phyloP scores from a whole-genome alignment of 2,113 vertebrate species.

The Ancistrus triradiatus region DNA sequence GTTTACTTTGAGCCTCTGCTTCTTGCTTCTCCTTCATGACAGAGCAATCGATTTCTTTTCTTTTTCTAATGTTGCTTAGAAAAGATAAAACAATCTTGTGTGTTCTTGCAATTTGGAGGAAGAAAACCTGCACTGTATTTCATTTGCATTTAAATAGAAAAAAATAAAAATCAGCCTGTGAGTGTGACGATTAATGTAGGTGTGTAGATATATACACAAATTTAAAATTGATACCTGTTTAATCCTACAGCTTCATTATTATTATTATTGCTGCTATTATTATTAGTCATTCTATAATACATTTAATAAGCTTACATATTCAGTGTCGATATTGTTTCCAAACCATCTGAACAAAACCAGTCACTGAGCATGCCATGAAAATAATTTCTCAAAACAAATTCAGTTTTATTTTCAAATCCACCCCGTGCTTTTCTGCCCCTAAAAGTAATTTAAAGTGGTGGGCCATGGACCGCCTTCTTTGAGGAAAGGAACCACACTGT shows the following conservation, averaged over 20 bases:
- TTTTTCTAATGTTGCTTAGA: conserved; percentile 64
- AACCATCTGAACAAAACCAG: not conserved
- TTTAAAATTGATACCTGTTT: no score
- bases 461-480: conserved; percentile 50
- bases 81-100: conserved; percentile 58
- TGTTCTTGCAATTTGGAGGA: conserved; percentile 21
- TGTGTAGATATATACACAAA: no score
- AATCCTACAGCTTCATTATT: no score
- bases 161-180: no score
- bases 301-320: no score
- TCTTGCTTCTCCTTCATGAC: conserved; percentile 66
- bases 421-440: conserved; percentile 58
- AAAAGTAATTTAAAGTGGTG: conserved; percentile 75
- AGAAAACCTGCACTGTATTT: no score
- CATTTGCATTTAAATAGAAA: conserved; percentile 38
- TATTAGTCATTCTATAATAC: no score
- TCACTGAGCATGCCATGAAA: no score
- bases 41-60: conserved; percentile 67
- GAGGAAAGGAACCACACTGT: conserved; percentile 46
- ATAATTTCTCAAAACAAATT: not conserved
- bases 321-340: no score
- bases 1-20: conserved; percentile 70
- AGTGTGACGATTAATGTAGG: no score
- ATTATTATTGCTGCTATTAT: no score
- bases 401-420: conserved; percentile 6